Percentiles rank a stretch among this genome's conserved stretches.
Conservation (phyloP, 2,888 invertebrate species). For the Colletes collaris region DNA sequence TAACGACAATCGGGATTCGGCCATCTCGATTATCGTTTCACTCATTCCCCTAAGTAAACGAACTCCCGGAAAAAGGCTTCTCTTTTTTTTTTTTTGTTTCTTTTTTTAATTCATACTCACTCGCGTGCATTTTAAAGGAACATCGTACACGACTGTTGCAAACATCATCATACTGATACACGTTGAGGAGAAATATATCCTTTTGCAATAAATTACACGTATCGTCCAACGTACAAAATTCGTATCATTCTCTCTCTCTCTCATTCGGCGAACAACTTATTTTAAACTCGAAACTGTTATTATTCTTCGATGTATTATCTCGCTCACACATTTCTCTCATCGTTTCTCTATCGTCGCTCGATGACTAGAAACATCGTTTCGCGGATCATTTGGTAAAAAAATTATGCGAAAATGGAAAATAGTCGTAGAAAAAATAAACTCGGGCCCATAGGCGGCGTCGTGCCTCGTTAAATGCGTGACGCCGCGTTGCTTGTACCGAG, state of each 20-base stretch:
- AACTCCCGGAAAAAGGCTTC: slow-evolving; percentile 32
- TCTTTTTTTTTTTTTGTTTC: slow-evolving; percentile 31
- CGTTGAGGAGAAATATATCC: slow-evolving; percentile 54
- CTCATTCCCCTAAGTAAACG: slow-evolving; percentile 48
- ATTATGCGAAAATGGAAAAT: slow-evolving; percentile 78
- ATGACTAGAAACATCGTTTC: slow-evolving; percentile 81
- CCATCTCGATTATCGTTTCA: slow-evolving; percentile 44
- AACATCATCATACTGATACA: slow-evolving; percentile 59
- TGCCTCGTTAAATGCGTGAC: slow-evolving; percentile 16
- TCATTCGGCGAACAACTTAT: slow-evolving; percentile 12
- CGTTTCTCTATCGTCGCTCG: slow-evolving; percentile 63
- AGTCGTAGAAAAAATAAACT: slow-evolving; percentile 78
- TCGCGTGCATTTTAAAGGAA: slow-evolving; percentile 74
- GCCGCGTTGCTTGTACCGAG: slow-evolving; percentile 14
- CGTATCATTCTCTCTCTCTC: slow-evolving; percentile 59
- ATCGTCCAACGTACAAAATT: slow-evolving; percentile 71
- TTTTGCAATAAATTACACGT: slow-evolving; percentile 76
- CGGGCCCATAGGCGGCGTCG: slow-evolving; percentile 53
- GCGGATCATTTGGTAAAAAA: slow-evolving; percentile 80
- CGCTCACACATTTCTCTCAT: slow-evolving; percentile 51
- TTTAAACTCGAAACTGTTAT: slow-evolving; percentile 45
- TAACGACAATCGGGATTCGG: slow-evolving; percentile 31
- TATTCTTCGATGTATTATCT: slow-evolving; percentile 47
- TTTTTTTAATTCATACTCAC: slow-evolving; percentile 62
- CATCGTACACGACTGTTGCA: slow-evolving; percentile 72